These are phyloP conservation scores for Epinephelus coioides DNA, from an alignment of 2,797 vertebrate genomes.

Conservation along the genomic window DNA sequence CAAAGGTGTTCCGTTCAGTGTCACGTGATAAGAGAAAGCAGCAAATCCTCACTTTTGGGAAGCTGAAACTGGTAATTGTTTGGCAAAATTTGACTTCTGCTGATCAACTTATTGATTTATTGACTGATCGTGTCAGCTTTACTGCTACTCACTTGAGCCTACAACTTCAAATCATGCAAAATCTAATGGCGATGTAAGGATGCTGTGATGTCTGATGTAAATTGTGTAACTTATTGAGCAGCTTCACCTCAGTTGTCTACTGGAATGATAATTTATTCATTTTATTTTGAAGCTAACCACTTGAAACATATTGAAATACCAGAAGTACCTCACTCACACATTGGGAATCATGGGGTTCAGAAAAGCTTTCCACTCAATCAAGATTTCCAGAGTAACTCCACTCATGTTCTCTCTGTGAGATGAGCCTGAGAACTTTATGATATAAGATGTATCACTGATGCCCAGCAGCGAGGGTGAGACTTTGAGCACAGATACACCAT, in stretches of 20 bases:
- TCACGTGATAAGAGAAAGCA: no score
- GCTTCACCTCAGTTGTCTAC: background rate
- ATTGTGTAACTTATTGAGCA: background rate
- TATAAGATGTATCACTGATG: background rate
- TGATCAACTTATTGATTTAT: no score
- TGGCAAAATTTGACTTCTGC: no score
- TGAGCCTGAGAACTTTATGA: background rate
- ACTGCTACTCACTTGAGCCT: no score
- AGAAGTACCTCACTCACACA: background rate
- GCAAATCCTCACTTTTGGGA: no score
- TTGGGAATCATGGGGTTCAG: background rate
- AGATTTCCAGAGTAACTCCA: background rate
- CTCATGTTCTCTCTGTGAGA: background rate
- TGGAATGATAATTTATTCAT: background rate
- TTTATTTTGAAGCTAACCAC: background rate
- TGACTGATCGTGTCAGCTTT: no score
- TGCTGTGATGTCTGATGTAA: background rate
- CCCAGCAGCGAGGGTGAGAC: conserved; percentile 10
- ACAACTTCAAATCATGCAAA: background rate
- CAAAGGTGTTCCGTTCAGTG: no score
- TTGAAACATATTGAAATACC: background rate
- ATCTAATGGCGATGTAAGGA: background rate
- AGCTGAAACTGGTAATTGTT: no score
- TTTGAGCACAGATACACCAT: background rate
- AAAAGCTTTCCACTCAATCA: background rate